Base-by-base conservation (phyloP, 2,888 invertebrate genomes). In the Pandemis corylana region DNA sequence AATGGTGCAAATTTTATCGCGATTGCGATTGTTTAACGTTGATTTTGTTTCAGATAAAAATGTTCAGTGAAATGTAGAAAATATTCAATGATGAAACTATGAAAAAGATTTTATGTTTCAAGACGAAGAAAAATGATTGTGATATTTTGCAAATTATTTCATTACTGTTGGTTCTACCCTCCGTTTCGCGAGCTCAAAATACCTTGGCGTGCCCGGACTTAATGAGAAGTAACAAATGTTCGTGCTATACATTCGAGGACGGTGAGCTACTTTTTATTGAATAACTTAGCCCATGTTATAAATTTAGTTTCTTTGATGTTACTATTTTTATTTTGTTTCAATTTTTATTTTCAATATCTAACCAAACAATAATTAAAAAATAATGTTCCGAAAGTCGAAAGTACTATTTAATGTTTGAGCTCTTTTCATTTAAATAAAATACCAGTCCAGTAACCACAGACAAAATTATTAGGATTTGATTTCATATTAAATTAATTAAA, bases 191-290 rank as follows among this genome's bases (percentile, higher is more conserved):
- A 93, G 91, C 93, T 90, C 87, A 94, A 88, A 91, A 91, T 93
- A 90, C 91, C 90, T 80, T 93, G 91, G 92, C 87, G 87, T 97
- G 97, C 90, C 96, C 97, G 77, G 96, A 96, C 87, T 95, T 96
- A 85, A 96, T 96, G 83, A 96, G 95, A 84, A 96, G 96, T 90
- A 96, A 96, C 79, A 96, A 96, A 87, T 98, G 98, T 92, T 97
- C 98, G 46, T 98, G 98, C 93, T 98, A 98, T 95, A 97, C 97
- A 89, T 97, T 98, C 90, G 98, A 98, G 92, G 97, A 98, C 90
- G 98, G 96, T 96, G 91, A 95, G 95, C 72, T 76, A 49, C 49
- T 65, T 67, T 72, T 73, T 59, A 59, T 69, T 69, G 49, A 56
- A 76, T 77, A 73, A 72, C 62, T 70, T 68, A 36, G 15, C 53